These are phyloP conservation scores for Smutsia gigantea DNA, from an alignment of 2,797 vertebrate species.

Conservation along the genomic window DNA sequence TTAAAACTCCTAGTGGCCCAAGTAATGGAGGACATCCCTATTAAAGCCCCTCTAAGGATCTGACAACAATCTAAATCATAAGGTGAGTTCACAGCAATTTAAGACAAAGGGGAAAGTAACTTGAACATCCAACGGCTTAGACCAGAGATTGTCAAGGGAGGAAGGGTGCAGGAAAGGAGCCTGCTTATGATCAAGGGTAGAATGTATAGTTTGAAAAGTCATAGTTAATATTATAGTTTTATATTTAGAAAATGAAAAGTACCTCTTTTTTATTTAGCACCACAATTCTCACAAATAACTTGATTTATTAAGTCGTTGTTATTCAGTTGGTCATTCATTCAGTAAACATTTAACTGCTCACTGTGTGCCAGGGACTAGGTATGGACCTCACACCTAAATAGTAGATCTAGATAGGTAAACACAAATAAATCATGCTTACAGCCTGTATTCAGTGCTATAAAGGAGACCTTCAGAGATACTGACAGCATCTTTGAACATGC, in stretches of 20 bases:
- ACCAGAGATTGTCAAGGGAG: background rate
- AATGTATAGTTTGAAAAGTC: background rate
- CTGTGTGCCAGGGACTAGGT: background rate
- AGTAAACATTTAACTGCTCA: background rate
- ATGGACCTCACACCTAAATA: background rate
- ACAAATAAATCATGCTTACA: background rate
- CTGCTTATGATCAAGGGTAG: background rate
- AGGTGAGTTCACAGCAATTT: background rate
- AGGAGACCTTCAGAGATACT: background rate
- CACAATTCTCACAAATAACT: background rate
- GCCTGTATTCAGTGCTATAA: background rate
- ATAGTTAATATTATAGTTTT: background rate
- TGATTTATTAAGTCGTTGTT: background rate
- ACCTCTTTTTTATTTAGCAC: background rate
- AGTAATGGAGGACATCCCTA: background rate
- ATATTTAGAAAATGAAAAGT: constrained; percentile 2
- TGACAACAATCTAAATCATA: background rate
- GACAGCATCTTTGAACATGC: background rate
- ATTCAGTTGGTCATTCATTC: background rate
- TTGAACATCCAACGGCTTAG: background rate
- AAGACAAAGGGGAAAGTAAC: background rate
- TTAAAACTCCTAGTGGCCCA: background rate
- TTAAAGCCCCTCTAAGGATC: background rate
- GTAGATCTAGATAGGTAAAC: background rate
- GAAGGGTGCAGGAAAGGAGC: background rate